phyloP scores from a whole-genome alignment of 2,797 vertebrate species.

The Pogonophryne albipinna region DNA sequence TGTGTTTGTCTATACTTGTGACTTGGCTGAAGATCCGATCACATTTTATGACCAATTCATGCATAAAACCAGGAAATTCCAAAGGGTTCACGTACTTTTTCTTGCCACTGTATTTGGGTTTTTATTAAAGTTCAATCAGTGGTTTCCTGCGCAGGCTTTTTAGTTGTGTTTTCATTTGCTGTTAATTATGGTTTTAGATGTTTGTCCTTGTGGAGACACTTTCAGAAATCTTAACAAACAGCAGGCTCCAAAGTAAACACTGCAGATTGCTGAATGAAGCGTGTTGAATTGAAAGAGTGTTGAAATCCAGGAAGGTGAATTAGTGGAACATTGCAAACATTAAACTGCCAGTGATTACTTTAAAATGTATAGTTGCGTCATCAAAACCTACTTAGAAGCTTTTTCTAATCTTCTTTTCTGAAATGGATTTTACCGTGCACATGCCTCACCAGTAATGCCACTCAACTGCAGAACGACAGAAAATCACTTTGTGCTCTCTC shows the following conservation, averaged over 20 bases:
- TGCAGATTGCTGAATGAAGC: background rate
- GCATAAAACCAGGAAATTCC: too few relatives aligned
- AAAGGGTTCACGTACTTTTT: too few relatives aligned
- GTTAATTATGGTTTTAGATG: background rate
- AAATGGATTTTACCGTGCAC: background rate
- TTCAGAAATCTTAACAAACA: background rate
- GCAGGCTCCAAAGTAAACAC: background rate
- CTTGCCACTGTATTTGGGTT: background rate
- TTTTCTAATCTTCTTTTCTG: background rate
- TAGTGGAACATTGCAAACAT: background rate
- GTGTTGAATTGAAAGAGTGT: background rate
- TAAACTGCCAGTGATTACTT: background rate
- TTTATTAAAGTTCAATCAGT: background rate
- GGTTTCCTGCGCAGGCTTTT: background rate
- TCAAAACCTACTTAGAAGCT: background rate
- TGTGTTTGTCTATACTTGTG: too few relatives aligned
- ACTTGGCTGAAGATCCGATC: too few relatives aligned
- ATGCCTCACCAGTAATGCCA: conserved; percentile 5
- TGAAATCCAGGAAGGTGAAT: background rate
- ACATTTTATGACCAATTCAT: too few relatives aligned
- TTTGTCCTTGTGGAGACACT: background rate
- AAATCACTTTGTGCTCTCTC: conserved; percentile 14
- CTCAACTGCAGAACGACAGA: conserved; percentile 11
- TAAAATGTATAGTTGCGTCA: background rate
- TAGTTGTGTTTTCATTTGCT: background rate